Evolutionary conservation across 2,113 vertebrate species (phyloP), one percentile per base, ranked within the genome.

Genomic region (Chaetops frenatus): DNA sequence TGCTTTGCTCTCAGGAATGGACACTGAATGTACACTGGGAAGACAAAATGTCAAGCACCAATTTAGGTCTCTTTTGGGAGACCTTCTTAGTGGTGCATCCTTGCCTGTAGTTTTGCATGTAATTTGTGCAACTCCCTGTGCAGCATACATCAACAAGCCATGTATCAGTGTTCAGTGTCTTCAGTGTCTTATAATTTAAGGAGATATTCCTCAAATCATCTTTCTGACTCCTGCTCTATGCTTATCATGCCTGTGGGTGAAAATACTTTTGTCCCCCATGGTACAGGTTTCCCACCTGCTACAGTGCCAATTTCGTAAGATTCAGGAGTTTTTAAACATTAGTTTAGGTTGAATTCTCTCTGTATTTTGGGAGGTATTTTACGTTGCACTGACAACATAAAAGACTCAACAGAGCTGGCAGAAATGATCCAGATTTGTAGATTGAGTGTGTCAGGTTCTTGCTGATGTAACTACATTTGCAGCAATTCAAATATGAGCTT

Each of bases 81-180:
- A 58, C 12, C 20, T 38, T 60, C 40, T 81, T 2, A 8, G 25
- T 79, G 53, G 35, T 72, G 19, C 40, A 23, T 87, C 27, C 11
- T 66, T 79, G 33, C 24, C 42, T 80, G 35, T 56, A 33, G 35
- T 79, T 81, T 58, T 58, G 15, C n/a, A 7, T 69, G 5, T 20
- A 76, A n/a, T 24, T 51, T 71, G 15, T 25, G 33, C 60, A 82
- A 38, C 6, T 58, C 31, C 1, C 14, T 6, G 2, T 42, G 23
- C 38, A 54, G 35, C 3, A 0, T 54, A n/a, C 17, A 50, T n/a
- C 69, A 72, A 3, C 11, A 4, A 11, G 16, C 31, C 3, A 0
- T 7, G 9, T 38, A 12, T 56, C 45, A 61, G n/a, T n/a, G 27
- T 72, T 80, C 27, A 12, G 10, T 33, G 48, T 24, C 27, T 44